These are phyloP conservation scores for Drosophila mojavensis DNA, from an alignment of 1,140 invertebrate genomes.

Conservation along the genomic window DNA sequence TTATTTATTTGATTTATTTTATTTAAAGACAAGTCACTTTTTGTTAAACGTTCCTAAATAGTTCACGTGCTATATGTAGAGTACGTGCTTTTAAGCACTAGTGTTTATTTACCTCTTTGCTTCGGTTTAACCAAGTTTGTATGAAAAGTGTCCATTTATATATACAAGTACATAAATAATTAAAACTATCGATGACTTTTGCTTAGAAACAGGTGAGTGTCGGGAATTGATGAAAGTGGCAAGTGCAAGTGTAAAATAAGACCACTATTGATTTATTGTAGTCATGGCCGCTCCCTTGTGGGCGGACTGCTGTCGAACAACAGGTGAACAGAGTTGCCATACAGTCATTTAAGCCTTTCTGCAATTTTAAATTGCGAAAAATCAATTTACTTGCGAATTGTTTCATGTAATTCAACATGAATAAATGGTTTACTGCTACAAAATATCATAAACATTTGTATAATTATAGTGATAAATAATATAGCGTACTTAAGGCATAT, in stretches of 20 bases:
- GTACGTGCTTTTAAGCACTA: conserved; percentile 1
- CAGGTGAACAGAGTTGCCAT: conserved; percentile 60
- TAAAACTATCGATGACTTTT: neutral
- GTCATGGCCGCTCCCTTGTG: conserved; percentile 44
- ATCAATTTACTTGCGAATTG: conserved; percentile 18
- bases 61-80: neutral
- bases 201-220: conserved; percentile 23
- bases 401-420: neutral
- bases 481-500: neutral
- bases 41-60: neutral
- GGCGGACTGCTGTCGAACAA: conserved; percentile 59
- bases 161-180: neutral
- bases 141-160: neutral
- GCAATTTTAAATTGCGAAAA: conserved; percentile 24
- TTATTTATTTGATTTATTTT: conserved; percentile 28
- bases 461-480: neutral
- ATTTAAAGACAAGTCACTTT: conserved; percentile 13
- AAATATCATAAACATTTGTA: too few relatives aligned
- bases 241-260: conserved; percentile 23
- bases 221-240: neutral
- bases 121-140: neutral
- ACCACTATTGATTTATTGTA: conserved; percentile 39
- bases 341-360: conserved; percentile 9
- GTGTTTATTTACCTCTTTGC: conserved; percentile 5
- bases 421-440: neutral